phyloP scores from a whole-genome alignment of 2,113 vertebrate genomes.

The Myrmophylax atrothorax region DNA sequence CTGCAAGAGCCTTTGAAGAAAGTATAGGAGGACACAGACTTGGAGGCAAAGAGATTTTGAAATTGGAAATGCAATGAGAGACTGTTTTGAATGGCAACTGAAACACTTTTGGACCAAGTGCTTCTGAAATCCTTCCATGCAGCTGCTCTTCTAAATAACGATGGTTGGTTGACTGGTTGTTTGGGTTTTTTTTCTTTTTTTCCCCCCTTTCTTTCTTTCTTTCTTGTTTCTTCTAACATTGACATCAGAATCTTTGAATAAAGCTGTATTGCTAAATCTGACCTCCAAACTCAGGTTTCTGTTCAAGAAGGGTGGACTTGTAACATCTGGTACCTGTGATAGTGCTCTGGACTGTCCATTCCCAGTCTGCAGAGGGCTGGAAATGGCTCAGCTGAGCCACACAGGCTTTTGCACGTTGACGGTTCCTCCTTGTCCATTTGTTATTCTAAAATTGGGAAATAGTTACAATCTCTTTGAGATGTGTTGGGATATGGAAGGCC shows the following conservation, averaged over 20 bases:
- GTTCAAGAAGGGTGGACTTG: neutral
- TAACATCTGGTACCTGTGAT: neutral
- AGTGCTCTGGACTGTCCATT: neutral
- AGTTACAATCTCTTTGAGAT: neutral
- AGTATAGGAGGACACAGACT: neutral
- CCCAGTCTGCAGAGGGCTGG: neutral
- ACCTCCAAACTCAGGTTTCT: neutral
- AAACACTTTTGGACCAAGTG: neutral
- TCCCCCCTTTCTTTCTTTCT: neutral
- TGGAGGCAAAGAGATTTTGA: neutral
- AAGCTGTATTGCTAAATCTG: neutral
- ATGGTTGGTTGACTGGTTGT: neutral
- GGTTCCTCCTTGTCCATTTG: rapidly evolving
- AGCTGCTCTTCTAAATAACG: neutral
- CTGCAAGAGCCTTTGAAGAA: neutral
- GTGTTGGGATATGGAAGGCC: neutral
- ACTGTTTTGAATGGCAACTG: neutral
- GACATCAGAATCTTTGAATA: neutral
- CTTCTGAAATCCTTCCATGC: neutral
- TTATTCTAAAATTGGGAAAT: neutral
- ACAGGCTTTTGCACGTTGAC: rapidly evolving
- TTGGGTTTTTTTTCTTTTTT: neutral
- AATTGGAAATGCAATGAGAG: neutral
- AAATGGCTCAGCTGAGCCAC: neutral
- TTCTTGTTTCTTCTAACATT: neutral